Evolutionary conservation across 2,113 vertebrate genomes (phyloP), one percentile per base, ranked within the genome.

Genomic region (Rhynchomys soricoides): DNA sequence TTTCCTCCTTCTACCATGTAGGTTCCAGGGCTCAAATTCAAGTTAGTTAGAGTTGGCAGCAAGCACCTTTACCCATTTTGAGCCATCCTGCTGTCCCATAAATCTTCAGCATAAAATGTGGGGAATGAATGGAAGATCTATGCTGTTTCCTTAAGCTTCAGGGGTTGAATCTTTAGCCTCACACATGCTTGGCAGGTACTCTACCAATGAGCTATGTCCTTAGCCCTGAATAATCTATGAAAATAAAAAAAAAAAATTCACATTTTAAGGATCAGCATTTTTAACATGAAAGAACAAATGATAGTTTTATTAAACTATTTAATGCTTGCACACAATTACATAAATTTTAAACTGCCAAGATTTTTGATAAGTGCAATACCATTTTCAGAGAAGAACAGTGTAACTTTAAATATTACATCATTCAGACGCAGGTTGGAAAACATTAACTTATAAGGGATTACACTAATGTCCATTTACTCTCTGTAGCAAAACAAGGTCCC

Each of bases 291-390:
- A 85, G 70, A 94, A 40, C 45, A 95, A 95, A 83, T 90, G 57
- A 89, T 70, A 81, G 92, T 34, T 70, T 97, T 97, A 97, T 95
- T 93, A 85, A 93, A 96, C 98, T 97, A 97, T 96, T 96, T 95
- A 43, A 90, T 77, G 74, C 97, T 98, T 98, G 96, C 97, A 98
- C 87, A 98, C 82, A 98, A 90, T 22, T 22, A 88, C 94, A 90
- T 86, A 90, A 71, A 94, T 86, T 78, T 92, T 78, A 88, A 95
- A 96, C 94, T 78, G 93, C 40, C 12, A 94, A 95, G 50, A 93
- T 95, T 43, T 74, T 78, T 96, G 91, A 94, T 92, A 52, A 92
- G n/a, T 96, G 70, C 81, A 96, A 16, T 48, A 93, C 95, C 89
- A 86, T 97, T 95, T 98, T 90, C 93, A 96, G 96, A 97, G 90